phyloP scores from a whole-genome alignment of 2,888 invertebrate genomes.

The Melanotus villosus region DNA sequence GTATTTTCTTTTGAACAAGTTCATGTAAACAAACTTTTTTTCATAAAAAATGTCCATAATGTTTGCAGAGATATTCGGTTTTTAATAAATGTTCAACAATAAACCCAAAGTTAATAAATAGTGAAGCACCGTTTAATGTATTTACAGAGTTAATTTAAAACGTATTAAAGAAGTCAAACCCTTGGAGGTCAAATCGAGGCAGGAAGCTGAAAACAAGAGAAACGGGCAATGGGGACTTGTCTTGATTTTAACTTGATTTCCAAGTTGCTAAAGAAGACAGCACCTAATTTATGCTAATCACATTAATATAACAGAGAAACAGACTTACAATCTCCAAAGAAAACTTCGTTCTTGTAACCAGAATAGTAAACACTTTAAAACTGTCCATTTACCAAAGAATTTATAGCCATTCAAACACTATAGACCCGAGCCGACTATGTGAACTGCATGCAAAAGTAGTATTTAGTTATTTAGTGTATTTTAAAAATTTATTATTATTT shows the following conservation, averaged over 20 bases:
- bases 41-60: no score
- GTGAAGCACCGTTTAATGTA: no score
- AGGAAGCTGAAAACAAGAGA: no score
- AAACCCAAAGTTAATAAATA: no score
- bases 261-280: not conserved
- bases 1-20: no score
- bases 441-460: not conserved
- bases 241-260: not conserved
- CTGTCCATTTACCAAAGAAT: slow-evolving; percentile 18
- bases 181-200: no score
- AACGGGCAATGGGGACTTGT: not conserved
- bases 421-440: slow-evolving; percentile 6
- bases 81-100: no score
- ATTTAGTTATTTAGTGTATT: not conserved
- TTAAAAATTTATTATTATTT: not conserved
- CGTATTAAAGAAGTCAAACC: no score
- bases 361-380: slow-evolving; percentile 32
- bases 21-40: no score
- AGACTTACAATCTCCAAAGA: slow-evolving; percentile 9
- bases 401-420: not conserved
- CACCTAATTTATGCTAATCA: slow-evolving; percentile 34
- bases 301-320: slow-evolving; percentile 25
- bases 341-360: slow-evolving; percentile 21
- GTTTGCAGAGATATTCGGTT: no score
- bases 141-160: no score